Evolutionary conservation across 2,113 vertebrate genomes (phyloP), one percentile per base, ranked within the genome.

Genomic region (Odontophorus gujanensis): DNA sequence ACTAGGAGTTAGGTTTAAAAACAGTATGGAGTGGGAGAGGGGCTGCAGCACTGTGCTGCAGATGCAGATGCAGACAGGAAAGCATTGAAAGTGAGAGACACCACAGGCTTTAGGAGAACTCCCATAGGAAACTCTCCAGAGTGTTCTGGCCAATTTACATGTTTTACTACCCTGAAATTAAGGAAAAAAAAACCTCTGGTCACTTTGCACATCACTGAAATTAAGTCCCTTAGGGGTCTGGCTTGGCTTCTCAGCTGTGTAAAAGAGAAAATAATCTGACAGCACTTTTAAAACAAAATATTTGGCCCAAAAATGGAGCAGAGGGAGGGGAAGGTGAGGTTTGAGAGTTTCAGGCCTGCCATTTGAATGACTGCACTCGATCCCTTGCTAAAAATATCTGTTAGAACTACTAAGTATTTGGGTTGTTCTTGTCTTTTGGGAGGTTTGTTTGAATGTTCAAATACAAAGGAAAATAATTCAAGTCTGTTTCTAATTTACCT

Each of bases 61-160:
- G 12, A 17, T 14, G 18, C 63, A 69, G 43, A 13, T 76, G 48
- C 42, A 88, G 57, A 57, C 17, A 78, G 38, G 61, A 92, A 43
- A 28, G 32, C 91, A 81, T 67, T 38, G 50, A 19, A 95, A 80
- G 75, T 62, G 82, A 90, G 61, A 88, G 82, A 88, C 79, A 81
- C 85, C 76, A 59, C 32, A 78, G 34, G 32, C 63, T 87, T 83
- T 2, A 8, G 42, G 2, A 91, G n/a, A 83, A 67, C 51, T 75
- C 73, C 50, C 51, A 17, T 34, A 79, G 72, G 8, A 92, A 90
- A 45, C 6, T 62, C 77, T 71, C 53, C 32, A 48, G 86, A 61
- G 66, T 58, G 65, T 81, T 81, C 66, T 57, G 40, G 48, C 9
- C 47, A 67, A 95, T 96, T 90, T 92, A 81, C 80, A 93, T 95